Percentiles rank a stretch among this genome's conserved stretches.
phyloP scores from a whole-genome alignment of 2,797 vertebrate species.

The Parauchenoglanis punctatus region DNA sequence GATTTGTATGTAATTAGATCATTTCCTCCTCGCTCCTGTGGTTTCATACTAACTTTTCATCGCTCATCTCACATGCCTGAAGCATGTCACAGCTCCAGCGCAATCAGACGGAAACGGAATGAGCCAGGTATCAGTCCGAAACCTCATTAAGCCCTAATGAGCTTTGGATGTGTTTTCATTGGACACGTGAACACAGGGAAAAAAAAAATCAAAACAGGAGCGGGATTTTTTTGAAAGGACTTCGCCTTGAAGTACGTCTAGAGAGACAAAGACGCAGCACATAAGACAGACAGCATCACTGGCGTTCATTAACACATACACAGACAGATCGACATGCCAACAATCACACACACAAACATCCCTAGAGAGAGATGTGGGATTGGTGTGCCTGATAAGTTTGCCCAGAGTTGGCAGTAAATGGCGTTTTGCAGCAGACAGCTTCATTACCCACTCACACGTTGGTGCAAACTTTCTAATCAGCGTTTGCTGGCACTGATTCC shows the following conservation, averaged over 20 bases:
- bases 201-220: background rate
- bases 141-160: constrained; percentile 38
- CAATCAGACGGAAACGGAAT: background rate
- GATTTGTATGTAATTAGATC: constrained; percentile 35
- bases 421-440: constrained; percentile 37
- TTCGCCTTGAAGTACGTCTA: constrained; percentile 1
- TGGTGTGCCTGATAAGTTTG: constrained; percentile 26
- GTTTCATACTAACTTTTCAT: background rate
- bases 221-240: background rate
- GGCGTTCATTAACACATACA: constrained; percentile 22
- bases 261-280: background rate
- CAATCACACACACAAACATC: constrained; percentile 24
- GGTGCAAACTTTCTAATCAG: constrained; percentile 42
- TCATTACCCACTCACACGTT: constrained; percentile 46
- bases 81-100: constrained; percentile 4
- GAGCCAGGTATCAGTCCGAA: background rate
- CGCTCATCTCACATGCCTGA: background rate
- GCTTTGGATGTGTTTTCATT: constrained; percentile 24
- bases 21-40: constrained; percentile 10
- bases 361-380: constrained; percentile 1
- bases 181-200: background rate
- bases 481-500: constrained; percentile 29
- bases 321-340: constrained; percentile 13
- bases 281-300: constrained; percentile 21
- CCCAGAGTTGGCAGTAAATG: constrained; percentile 25